Percentiles rank a stretch among this genome's conserved stretches.
phyloP scores from a whole-genome alignment of 2,113 vertebrate species.

The Platysteira castanea region DNA sequence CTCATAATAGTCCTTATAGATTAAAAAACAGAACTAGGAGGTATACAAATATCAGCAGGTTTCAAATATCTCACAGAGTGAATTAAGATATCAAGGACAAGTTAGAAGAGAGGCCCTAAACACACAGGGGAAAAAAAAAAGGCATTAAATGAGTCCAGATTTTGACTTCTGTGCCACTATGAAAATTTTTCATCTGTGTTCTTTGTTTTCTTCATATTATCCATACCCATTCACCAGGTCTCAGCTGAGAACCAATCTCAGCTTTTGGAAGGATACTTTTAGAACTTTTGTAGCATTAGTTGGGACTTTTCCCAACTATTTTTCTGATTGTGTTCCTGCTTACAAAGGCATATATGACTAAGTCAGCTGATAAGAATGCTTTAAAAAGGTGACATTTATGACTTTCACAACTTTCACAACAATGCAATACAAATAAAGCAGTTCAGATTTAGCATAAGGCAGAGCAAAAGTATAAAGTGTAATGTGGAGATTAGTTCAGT shows the following conservation, averaged over 20 bases:
- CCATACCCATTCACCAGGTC: background rate
- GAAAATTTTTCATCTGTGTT: background rate
- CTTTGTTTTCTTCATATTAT: background rate
- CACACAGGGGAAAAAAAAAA: fast-evolving
- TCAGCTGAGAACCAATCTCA: background rate
- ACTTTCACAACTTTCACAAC: background rate
- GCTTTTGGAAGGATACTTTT: background rate
- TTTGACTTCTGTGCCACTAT: background rate
- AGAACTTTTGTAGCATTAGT: background rate
- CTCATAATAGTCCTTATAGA: background rate
- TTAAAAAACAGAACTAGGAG: background rate
- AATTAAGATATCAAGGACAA: background rate
- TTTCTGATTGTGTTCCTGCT: background rate
- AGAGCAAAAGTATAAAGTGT: background rate
- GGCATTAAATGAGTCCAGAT: background rate
- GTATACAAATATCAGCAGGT: background rate
- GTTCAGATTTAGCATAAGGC: background rate
- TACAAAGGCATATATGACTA: background rate
- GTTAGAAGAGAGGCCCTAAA: background rate
- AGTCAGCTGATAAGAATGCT: background rate
- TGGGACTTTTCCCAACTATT: background rate
- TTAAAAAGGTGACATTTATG: background rate
- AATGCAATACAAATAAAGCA: background rate
- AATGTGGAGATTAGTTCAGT: background rate
- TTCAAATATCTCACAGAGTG: background rate